Evolutionary conservation across 2,888 invertebrate species (phyloP), one percentile per base, ranked within the genome.

Genomic region (Cryptocheilus praepositus): DNA sequence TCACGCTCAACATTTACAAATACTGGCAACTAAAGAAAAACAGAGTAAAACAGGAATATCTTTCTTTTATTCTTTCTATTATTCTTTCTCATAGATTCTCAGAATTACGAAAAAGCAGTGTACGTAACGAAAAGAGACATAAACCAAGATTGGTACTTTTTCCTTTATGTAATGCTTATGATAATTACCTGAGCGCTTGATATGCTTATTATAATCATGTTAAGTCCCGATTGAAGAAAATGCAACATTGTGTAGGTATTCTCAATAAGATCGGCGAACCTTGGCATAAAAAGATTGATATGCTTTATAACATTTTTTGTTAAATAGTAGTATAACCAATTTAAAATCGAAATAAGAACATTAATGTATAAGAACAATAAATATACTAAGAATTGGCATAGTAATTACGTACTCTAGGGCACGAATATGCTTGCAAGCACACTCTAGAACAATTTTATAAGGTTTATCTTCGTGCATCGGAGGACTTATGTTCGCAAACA

Each of bases 321-420:
- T n/a, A n/a, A n/a, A n/a, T n/a, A n/a, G n/a, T n/a, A n/a, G n/a
- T n/a, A n/a, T n/a, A n/a, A n/a, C n/a, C n/a, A n/a, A n/a, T n/a
- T n/a, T n/a, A n/a, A 28, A 28, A 7, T 7, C 28, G 7, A 28
- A 28, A 5, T 28, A 7, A 28, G 4, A 28, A 28, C 3, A 28
- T 28, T 7, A 28, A 28, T 28, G 3, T 7, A 3, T 5, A 28
- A 28, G 36, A 36, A 36, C 4, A 36, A 7, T 36, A 36, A 36
- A 11, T 36, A 11, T 7, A 25, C 5, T 5, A 7, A 36, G 36
- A 11, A 5, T 11, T 36, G 11, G n/a, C 4, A 49, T 8, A 19
- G 44, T 18, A 44, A 43, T 1, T 56, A 43, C 56, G 15, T 21
- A 56, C 56, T 56, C 44, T 36, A 56, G 18, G 13, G 56, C 56